Evolutionary conservation across 2,888 invertebrate species (phyloP), one percentile per base, ranked within the genome.

Genomic region (Odontocerum albicorne): DNA sequence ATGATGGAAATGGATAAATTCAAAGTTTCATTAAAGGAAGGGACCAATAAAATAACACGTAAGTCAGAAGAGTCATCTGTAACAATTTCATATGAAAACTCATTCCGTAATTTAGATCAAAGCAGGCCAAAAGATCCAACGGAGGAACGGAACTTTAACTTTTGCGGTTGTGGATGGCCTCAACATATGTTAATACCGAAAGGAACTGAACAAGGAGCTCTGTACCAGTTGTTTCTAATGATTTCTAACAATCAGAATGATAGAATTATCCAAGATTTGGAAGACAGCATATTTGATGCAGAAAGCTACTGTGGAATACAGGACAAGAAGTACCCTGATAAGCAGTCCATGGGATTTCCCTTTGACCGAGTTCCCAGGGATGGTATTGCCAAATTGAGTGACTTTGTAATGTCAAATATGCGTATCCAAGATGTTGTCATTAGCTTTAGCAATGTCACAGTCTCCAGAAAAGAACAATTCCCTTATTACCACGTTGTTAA

Each of bases 81-180:
- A 8, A 92, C 91, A 7, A 88, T 91, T 66, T 90, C 91, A 0
- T 90, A 87, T 68, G 90, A 90, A 67, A 78, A 86, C 53, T 90
- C 88, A 1, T 93, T 90, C 84, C 81, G 88, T 7, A 82, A 85
- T 67, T 67, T 87, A 63, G 86, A 87, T n/a, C 62, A 65, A 67
- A 1, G 75, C 83, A 0, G 67, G 66, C 52, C 70, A 71, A 2
- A 57, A 62, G 0, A 57, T 62, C 2, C 62, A 66, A 20, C 71
- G 71, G 4, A 64, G 68, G 62, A 44, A 56, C 7, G 66, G 64
- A 56, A 0, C 80, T 54, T 62, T 49, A 64, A 65, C 57, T 66
- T 66, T 62, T 72, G 71, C 61, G 68, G 69, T 20, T 70, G 70
- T 35, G 71, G 72, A 13, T 70, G 70, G 69, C 72, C 72, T 1